These are phyloP conservation scores for Novumbra hubbsi DNA, from an alignment of 2,797 vertebrate genomes.

Conservation along the genomic window DNA sequence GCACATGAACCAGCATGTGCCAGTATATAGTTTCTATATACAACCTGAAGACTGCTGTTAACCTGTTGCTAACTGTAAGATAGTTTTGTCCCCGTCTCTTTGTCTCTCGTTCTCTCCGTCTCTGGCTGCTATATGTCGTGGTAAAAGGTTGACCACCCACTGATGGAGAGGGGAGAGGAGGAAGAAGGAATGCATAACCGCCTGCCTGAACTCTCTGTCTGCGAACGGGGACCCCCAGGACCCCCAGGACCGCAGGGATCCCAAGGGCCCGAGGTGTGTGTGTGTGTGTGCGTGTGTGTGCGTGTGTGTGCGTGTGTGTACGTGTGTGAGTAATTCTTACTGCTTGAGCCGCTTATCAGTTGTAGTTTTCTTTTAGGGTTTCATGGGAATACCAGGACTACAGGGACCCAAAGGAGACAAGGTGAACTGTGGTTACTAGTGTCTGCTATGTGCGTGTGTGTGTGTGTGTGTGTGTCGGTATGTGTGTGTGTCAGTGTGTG, in stretches of 20 bases:
- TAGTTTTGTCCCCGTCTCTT: not conserved
- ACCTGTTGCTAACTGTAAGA: not conserved
- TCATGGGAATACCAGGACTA: slow-evolving; percentile 81
- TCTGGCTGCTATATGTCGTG: too few relatives aligned
- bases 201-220: too few relatives aligned
- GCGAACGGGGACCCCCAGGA: too few relatives aligned
- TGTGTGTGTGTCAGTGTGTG: slow-evolving; percentile 19
- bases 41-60: too few relatives aligned
- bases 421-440: slow-evolving; percentile 63
- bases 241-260: too few relatives aligned
- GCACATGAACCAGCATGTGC: not conserved
- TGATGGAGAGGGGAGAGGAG: slow-evolving; percentile 31
- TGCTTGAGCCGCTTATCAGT: slow-evolving; percentile 34
- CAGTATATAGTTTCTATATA: too few relatives aligned
- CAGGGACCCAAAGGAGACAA: slow-evolving; percentile 89
- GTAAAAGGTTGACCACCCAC: slow-evolving; percentile 36
- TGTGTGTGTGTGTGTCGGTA: slow-evolving; percentile 2
- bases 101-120: not conserved
- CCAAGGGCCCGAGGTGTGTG: not conserved
- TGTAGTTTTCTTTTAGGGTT: slow-evolving; percentile 73
- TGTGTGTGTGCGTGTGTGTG: slow-evolving; percentile 1
- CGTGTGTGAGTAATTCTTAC: not conserved
- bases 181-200: not conserved
- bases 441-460: slow-evolving; percentile 1
- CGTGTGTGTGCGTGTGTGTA: not conserved